These are phyloP conservation scores for Archips crataeganus DNA, from an alignment of 2,888 invertebrate genomes.

Conservation along the genomic window DNA sequence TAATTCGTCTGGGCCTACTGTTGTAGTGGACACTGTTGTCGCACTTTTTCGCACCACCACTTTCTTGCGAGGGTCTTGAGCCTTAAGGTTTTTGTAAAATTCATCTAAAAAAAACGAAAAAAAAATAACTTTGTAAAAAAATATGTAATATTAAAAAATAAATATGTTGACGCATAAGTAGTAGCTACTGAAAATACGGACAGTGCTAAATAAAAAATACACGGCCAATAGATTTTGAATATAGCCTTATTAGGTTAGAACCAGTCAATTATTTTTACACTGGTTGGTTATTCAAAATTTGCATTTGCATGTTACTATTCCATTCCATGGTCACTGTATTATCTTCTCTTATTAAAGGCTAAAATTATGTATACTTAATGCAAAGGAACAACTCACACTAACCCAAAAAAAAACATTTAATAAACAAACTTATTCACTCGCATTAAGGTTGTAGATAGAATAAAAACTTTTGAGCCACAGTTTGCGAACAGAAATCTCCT, in stretches of 20 bases:
- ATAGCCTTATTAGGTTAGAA: no score
- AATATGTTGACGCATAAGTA: not conserved
- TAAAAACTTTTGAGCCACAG: no score
- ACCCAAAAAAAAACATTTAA: no score
- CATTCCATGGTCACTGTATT: not conserved
- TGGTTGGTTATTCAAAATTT: no score
- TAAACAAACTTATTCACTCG: no score
- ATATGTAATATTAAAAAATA: not conserved
- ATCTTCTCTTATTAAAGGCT: not conserved
- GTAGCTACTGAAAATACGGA: no score
- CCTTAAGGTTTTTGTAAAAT: constrained; percentile 46
- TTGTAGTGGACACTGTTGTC: constrained; percentile 19
- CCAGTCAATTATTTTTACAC: no score
- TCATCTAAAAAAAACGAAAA: constrained; percentile 48
- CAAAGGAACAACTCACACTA: not conserved
- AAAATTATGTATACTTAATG: not conserved
- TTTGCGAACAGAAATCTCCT: no score
- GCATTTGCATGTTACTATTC: no score
- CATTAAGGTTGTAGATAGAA: no score
- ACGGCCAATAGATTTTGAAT: no score
- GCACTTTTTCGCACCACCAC: constrained; percentile 37
- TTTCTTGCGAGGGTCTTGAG: constrained; percentile 40
- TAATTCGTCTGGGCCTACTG: not conserved
- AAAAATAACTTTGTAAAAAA: not conserved
- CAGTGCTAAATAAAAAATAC: no score